phyloP scores from a whole-genome alignment of 2,797 vertebrate species.

The Cryptoblepharus egeriae region DNA sequence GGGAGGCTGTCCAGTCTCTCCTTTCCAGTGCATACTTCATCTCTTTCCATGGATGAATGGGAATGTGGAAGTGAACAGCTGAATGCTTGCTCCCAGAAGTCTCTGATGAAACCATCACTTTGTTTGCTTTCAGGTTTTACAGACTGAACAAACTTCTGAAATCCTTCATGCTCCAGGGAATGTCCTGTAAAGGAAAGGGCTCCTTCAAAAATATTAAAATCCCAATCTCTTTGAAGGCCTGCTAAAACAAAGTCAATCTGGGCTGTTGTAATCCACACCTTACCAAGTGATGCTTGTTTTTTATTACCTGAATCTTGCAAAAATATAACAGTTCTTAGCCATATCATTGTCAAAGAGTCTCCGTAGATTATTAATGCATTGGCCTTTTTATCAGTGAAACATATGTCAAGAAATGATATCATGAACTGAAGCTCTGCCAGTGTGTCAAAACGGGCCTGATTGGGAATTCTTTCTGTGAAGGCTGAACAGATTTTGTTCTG shows the following conservation, averaged over 20 bases:
- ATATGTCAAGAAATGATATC: not conserved
- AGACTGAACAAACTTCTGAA: not conserved
- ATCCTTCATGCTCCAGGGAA: not conserved
- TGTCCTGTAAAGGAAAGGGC: not conserved
- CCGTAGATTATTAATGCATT: not conserved
- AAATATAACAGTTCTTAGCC: not conserved
- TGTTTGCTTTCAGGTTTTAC: not conserved
- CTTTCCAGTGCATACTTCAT: not conserved
- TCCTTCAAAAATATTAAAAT: not conserved
- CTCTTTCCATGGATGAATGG: fast-evolving
- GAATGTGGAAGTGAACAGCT: not conserved
- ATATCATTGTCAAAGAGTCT: not conserved
- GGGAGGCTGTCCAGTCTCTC: not conserved
- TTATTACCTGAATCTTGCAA: not conserved
- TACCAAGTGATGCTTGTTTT: not conserved
- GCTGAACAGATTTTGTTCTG: slow-evolving; percentile 5
- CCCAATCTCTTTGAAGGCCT: not conserved
- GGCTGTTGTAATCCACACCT: not conserved
- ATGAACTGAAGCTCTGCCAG: too few relatives aligned
- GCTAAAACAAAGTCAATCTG: not conserved
- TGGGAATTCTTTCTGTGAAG: slow-evolving; percentile 8
- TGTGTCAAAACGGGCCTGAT: not conserved
- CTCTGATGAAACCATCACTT: not conserved
- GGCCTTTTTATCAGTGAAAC: not conserved
- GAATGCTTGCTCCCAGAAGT: not conserved